These are phyloP conservation scores for Dioctria linearis DNA, from an alignment of 2,888 invertebrate genomes.

Conservation along the genomic window DNA sequence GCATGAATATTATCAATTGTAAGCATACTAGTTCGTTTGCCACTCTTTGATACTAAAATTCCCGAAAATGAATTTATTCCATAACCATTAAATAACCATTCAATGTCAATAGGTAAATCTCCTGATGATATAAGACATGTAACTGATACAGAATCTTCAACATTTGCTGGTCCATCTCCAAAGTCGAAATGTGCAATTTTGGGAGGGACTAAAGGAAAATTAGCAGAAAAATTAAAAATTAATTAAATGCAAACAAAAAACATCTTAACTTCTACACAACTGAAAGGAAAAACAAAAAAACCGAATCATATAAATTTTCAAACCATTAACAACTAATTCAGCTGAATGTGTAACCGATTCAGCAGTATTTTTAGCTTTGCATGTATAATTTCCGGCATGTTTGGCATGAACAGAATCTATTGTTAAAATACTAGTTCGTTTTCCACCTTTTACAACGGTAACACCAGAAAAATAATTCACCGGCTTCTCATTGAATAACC, in stretches of 20 bases:
- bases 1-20: conserved; percentile 78
- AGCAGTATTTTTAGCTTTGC: conserved; percentile 75
- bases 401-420: conserved; percentile 77
- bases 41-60: conserved; percentile 68
- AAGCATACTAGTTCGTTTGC: conserved; percentile 75
- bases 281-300: not conserved
- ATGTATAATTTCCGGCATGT: conserved; percentile 79
- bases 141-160: conserved; percentile 77
- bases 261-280: not conserved
- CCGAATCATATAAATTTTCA: conserved; percentile 62
- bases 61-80: conserved; percentile 71
- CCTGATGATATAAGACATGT: conserved; percentile 78
- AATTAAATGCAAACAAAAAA: not conserved
- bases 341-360: conserved; percentile 74
- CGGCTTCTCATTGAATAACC: conserved; percentile 73
- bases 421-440: conserved; percentile 76
- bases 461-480: conserved; percentile 70
- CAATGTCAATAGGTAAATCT: conserved; percentile 80
- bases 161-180: conserved; percentile 75
- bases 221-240: not conserved
- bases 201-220: conserved; percentile 75
- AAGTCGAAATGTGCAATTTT: conserved; percentile 81
- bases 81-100: conserved; percentile 80
- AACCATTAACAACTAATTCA: conserved; percentile 74
- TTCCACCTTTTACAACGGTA: conserved; percentile 70